Conservation (phyloP, 2,113 vertebrate species). For the Cryptoleucopteryx plumbea region DNA sequence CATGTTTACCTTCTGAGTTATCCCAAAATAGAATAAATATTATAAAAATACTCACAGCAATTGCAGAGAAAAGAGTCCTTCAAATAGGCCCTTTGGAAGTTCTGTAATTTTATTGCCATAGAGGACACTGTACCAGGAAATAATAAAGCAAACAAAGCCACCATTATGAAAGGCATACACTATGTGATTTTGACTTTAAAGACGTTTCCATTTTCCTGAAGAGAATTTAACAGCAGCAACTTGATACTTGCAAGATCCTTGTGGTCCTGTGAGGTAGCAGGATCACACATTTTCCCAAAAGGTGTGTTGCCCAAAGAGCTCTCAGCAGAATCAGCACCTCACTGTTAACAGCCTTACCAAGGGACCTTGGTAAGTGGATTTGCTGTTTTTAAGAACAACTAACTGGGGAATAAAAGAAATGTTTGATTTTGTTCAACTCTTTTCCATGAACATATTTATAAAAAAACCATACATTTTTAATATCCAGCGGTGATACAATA, state of each 20-base stretch:
- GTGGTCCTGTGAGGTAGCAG: neutral
- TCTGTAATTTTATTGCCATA: constrained; percentile 99
- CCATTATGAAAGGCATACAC: neutral
- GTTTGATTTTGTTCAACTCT: neutral
- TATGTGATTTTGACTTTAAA: neutral
- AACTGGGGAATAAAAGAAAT: neutral
- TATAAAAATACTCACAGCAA: constrained; percentile 87
- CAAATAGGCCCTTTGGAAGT: constrained; percentile 93
- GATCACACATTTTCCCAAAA: neutral
- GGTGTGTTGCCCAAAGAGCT: neutral
- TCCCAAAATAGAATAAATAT: neutral
- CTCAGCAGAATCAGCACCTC: neutral
- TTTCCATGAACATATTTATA: neutral
- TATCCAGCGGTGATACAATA: neutral
- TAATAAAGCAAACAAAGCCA: neutral
- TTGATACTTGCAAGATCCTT: neutral
- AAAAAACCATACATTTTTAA: neutral
- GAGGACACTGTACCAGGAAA: constrained; percentile 81
- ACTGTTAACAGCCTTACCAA: neutral
- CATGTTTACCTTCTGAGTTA: neutral
- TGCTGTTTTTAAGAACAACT: neutral
- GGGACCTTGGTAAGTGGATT: neutral
- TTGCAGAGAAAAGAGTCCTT: constrained; percentile 95
- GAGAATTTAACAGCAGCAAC: neutral
- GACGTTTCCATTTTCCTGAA: neutral